phyloP scores from a whole-genome alignment of 2,888 invertebrate species.

The Apodemia zela region DNA sequence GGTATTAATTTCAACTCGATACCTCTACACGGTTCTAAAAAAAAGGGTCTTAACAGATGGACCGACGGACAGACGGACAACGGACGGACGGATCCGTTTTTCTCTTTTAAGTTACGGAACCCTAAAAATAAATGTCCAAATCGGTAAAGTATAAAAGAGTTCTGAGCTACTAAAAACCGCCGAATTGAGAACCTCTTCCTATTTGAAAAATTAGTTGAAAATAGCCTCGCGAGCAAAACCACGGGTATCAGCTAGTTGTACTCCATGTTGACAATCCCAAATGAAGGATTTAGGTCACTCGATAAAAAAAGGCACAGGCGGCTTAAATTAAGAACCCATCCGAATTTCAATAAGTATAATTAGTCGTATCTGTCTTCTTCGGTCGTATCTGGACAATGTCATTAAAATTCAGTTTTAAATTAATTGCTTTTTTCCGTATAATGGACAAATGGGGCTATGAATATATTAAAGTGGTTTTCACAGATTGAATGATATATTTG shows the following conservation, averaged over 20 bases:
- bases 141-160: no score
- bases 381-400: slow-evolving; percentile 5
- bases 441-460: background rate
- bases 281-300: background rate
- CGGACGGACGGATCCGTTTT: no score
- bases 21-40: no score
- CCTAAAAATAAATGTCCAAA: no score
- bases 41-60: no score
- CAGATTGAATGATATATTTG: no score
- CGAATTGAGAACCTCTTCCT: no score
- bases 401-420: slow-evolving; percentile 14
- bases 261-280: background rate
- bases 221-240: background rate
- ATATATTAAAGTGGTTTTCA: background rate
- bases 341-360: slow-evolving; percentile 13
- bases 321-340: slow-evolving; percentile 8
- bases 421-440: background rate
- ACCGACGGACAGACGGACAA: no score
- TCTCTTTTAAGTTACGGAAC: no score
- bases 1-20: no score
- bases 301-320: background rate
- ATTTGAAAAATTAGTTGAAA: no score
- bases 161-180: no score
- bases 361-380: slow-evolving; percentile 14
- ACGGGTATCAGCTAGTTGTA: background rate